A percentile compares a stretch with the other conserved stretches of the same genome.
Conservation (phyloP, 1,140 invertebrate species). For the Trichonephila inaurata region DNA sequence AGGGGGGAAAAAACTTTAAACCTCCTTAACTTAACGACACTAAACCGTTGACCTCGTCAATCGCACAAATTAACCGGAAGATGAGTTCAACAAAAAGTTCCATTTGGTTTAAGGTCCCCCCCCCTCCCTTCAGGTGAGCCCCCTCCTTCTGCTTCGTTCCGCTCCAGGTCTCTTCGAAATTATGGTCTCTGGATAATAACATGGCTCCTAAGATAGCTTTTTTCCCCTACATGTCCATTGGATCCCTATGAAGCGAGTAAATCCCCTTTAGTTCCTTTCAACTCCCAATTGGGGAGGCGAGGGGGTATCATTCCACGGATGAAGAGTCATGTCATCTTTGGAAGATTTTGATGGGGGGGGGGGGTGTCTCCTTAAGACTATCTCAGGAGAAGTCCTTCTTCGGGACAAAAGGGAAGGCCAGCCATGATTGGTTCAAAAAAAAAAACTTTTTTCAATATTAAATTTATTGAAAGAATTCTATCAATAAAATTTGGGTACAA, state of each 20-base stretch:
- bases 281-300: neutral
- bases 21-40: neutral
- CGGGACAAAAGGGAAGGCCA: too few relatives aligned
- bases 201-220: neutral
- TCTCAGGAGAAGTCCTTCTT: too few relatives aligned
- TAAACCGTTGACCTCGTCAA: neutral
- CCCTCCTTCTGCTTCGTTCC: constrained; percentile 4
- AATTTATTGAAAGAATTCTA: too few relatives aligned
- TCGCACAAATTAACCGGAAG: neutral
- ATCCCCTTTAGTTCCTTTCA: neutral
- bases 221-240: neutral
- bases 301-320: too few relatives aligned
- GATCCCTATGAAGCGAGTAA: neutral
- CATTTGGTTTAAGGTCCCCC: neutral
- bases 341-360: too few relatives aligned
- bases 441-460: too few relatives aligned
- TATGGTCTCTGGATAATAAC: neutral
- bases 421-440: too few relatives aligned
- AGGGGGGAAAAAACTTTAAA: neutral
- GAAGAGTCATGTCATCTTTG: too few relatives aligned
- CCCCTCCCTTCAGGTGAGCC: neutral
- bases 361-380: too few relatives aligned
- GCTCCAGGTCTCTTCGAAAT: neutral
- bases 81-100: neutral
- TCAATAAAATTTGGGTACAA: too few relatives aligned